Evolutionary conservation across 2,113 vertebrate genomes (phyloP), one percentile per base, ranked within the genome.

Genomic region (Carollia perspicillata): DNA sequence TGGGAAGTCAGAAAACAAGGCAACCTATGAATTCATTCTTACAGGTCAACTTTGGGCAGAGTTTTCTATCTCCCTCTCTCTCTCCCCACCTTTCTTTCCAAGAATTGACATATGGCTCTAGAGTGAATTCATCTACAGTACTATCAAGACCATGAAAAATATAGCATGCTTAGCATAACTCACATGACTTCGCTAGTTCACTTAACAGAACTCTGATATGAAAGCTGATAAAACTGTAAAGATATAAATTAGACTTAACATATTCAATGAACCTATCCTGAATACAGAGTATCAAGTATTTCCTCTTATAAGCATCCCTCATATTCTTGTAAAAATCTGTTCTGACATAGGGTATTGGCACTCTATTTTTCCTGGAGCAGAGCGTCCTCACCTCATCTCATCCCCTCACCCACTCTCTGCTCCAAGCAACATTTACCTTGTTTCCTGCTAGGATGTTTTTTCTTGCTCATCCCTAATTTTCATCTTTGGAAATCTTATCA

Each of bases 271-370:
- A 72, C 12, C 26, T 90, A 49, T 5, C 58, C 84, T 92, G 94
- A 97, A 95, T 51, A 97, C 65, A 96, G 92, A 37, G 42, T 85
- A 97, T 30, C 18, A 93, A 95, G 18, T 71, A 96, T 97, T 98
- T 94, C 68, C 74, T 51, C 23, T 44, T 90, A 65, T 33, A 85
- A 80, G 66, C 65, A 79, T 63, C 83, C 33, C n/a, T 40, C 30
- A 44, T 11, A 89, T 95, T 95, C 66, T 95, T 47, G 72, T 68
- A 69, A 97, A 98, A 97, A 77, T 71, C 4, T 55, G 47, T 35
- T 28, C 49, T 60, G 4, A n/a, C 0, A 1, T 63, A 49, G 44
- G 94, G 65, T 37, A 40, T 8, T 58, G 37, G 23, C 14, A 30
- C 22, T 35, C 35, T 68, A 66, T 44, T 90, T 92, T 55, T 69